Base-by-base conservation (phyloP, 2,113 vertebrate genomes). In the Corythoichthys intestinalis region DNA sequence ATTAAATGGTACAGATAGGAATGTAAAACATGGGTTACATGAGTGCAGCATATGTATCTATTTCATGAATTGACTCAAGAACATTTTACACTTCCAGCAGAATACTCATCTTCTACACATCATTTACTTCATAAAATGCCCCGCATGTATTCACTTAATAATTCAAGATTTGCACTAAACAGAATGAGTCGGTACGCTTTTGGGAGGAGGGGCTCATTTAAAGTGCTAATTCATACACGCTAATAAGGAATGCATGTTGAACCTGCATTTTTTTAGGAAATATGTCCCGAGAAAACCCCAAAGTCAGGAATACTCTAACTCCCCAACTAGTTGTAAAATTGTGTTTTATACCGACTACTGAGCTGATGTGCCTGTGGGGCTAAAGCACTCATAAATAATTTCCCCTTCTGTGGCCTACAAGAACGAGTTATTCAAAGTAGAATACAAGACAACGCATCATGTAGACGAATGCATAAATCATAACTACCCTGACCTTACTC, bases 321-420 rank as follows among this genome's bases (percentile, higher is more conserved):
- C 65, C 4, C 58, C 53, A 37, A 69, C 71, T 35, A 4, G 17
- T 78, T 58, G 70, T 59, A 59, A 71, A 65, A 63, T 44, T 5
- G 5, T 72, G 63, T 75, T 61, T 64, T 39, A 75, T 71, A 39
- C 4, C 57, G 15, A 56, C 67, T 49, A 20, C 62, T 53, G 47
- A 48, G 60, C 37, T 62, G 20, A 69, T 68, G 67, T 35, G 53
- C 63, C 54, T 66, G 49, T 41, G 61, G 69, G 77, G 61, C 70
- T 35, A 54, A 81, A 78, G 74, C 20, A 4, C 63, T 84, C 83
- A 88, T 87, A 54, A 83, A 89, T 86, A 74, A 85, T 83, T 86
- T 74, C 75, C 65, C 34, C 9, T 63, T 50, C 65, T 56, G 68
- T 3, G n/a, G 71, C 53, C 1, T n/a, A 69, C 12, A 6, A 50